These are phyloP conservation scores for Caranx ignobilis DNA, from an alignment of 2,113 vertebrate genomes.

Conservation along the genomic window DNA sequence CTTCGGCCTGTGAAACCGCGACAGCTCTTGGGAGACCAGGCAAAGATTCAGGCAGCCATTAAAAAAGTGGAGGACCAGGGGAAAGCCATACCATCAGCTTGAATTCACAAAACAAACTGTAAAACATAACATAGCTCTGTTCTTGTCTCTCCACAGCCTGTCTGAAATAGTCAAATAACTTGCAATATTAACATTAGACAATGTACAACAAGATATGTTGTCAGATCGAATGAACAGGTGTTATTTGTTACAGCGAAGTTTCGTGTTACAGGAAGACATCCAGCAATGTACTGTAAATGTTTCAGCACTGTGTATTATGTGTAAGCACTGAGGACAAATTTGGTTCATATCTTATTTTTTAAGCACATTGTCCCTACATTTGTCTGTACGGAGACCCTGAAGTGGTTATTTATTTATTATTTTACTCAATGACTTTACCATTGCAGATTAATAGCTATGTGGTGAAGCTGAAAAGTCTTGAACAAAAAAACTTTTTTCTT, in stretches of 20 bases:
- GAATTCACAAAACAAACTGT: constrained; percentile 37
- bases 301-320: constrained; percentile 48
- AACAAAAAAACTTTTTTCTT: neutral
- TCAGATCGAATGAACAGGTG: neutral
- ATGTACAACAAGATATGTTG: constrained; percentile 5
- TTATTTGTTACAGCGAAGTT: constrained; percentile 6
- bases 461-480: neutral
- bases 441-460: constrained; percentile 5
- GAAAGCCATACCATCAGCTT: constrained; percentile 84
- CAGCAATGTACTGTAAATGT: constrained; percentile 45
- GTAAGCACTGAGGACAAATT: constrained; percentile 28
- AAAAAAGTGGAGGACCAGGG: constrained; percentile 98
- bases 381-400: constrained; percentile 6
- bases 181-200: constrained; percentile 5
- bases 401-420: constrained; percentile 32
- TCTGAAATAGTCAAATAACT: constrained; percentile 17
- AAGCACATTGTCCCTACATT: constrained; percentile 1
- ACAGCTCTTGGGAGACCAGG: constrained; percentile 93
- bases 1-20: constrained; percentile 89
- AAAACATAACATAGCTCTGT: neutral
- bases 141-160: neutral
- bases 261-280: neutral
- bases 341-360: constrained; percentile 8
- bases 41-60: constrained; percentile 94
- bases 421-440: neutral